A percentile compares a stretch with the other conserved stretches of the same genome.
Conservation (phyloP, 2,888 invertebrate genomes). For the Lithophane semibrunnea region DNA sequence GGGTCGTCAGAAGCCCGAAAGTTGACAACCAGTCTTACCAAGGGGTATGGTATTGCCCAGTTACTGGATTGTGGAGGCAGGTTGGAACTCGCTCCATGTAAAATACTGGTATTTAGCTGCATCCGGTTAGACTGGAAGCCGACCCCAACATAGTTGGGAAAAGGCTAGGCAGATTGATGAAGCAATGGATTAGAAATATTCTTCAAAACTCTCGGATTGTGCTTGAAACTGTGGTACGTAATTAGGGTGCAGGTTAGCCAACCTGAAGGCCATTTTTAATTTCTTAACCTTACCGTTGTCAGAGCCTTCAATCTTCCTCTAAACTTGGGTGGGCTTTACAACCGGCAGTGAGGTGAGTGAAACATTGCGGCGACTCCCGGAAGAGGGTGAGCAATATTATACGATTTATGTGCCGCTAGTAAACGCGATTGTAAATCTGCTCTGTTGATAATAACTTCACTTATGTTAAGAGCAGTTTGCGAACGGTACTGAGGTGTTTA, state of each 20-base stretch:
- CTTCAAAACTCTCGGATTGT: too few species aligned
- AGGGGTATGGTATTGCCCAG: too few species aligned
- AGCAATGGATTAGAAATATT: too few species aligned
- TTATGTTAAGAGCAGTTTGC: constrained; percentile 21
- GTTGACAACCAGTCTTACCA: too few species aligned
- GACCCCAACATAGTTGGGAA: too few species aligned
- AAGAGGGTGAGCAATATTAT: constrained; percentile 62
- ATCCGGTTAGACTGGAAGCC: too few species aligned
- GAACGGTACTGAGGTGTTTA: constrained; percentile 10
- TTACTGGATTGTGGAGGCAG: too few species aligned
- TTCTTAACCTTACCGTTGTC: not conserved
- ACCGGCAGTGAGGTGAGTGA: constrained; percentile 52
- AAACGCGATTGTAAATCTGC: constrained; percentile 67
- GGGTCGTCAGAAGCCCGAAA: too few species aligned
- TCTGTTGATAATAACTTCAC: constrained; percentile 57
- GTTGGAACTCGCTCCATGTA: too few species aligned
- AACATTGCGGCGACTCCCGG: constrained; percentile 63
- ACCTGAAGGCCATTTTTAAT: not conserved
- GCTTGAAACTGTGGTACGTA: too few species aligned
- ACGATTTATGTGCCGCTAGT: constrained; percentile 68
- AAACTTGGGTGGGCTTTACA: constrained; percentile 55
- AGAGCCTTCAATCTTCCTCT: constrained; percentile 20
- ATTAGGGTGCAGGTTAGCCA: not conserved
- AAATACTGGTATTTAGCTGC: too few species aligned
- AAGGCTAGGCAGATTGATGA: too few species aligned